Evolutionary conservation across 2,113 vertebrate genomes (phyloP).

Genomic region (Desmodus rotundus): DNA sequence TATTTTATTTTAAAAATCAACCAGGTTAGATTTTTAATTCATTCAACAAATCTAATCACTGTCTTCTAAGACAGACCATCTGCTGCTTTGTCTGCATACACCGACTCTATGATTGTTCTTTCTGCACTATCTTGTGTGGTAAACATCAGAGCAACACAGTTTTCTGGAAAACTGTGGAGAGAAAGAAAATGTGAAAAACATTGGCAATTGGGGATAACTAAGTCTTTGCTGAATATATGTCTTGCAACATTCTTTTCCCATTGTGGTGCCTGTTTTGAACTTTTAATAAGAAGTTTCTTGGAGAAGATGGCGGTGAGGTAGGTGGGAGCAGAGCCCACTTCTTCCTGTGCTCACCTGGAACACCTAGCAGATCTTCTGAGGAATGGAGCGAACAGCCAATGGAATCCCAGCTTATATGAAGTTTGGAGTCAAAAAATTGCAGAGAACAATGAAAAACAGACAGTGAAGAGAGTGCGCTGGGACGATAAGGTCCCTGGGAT

Average conservation of each 20-base stretch:
- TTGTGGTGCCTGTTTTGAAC: not conserved
- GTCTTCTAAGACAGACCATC: not conserved
- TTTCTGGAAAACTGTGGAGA: not conserved
- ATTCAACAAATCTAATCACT: not conserved
- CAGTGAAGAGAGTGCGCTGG: no score
- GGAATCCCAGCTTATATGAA: no score
- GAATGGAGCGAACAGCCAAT: no score
- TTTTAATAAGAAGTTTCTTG: not conserved
- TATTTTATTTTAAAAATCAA: not conserved
- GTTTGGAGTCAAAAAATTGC: no score
- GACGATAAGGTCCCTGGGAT: no score
- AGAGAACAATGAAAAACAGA: no score
- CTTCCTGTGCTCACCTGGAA: no score
- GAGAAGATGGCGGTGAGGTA: no score
- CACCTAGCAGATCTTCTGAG: no score
- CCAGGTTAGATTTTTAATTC: not conserved
- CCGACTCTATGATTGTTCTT: not conserved
- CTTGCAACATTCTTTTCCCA: not conserved
- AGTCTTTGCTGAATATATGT: not conserved
- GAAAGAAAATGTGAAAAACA: not conserved
- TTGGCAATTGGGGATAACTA: not conserved
- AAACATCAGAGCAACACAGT: not conserved
- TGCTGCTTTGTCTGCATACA: not conserved
- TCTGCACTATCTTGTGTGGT: not conserved
- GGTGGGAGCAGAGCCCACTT: no score